Evolutionary conservation across 2,113 vertebrate species (phyloP).

Genomic region (Danionella cerebrum): DNA sequence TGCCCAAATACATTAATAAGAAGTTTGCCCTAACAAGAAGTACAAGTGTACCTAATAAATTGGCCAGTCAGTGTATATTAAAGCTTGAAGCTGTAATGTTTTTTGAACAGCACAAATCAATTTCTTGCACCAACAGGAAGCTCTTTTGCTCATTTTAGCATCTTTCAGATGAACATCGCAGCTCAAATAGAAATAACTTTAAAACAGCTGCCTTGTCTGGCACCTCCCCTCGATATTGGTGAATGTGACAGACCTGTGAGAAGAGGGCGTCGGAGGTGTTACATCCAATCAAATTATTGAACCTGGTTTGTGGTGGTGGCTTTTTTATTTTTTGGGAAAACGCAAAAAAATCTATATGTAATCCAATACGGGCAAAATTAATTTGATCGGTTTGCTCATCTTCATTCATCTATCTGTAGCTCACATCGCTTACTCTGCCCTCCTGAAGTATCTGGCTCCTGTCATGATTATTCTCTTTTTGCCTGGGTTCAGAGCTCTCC

Average conservation of each 20-base stretch:
- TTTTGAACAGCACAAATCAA: no score
- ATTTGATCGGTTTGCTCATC: not conserved
- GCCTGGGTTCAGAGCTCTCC: constrained; percentile 1
- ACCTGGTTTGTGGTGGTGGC: not conserved
- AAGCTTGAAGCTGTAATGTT: not conserved
- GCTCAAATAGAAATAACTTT: not conserved
- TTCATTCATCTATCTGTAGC: not conserved
- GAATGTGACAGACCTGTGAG: constrained; percentile 1
- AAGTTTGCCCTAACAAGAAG: no score
- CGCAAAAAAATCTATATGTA: no score
- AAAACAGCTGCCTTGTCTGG: not conserved
- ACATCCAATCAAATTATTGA: not conserved
- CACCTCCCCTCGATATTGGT: not conserved
- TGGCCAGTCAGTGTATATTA: no score
- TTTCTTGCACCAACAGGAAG: not conserved
- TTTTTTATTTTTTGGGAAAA: not conserved
- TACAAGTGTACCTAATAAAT: no score
- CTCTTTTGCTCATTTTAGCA: not conserved
- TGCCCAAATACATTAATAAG: no score
- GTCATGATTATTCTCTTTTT: constrained; percentile 28
- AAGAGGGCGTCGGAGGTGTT: not conserved
- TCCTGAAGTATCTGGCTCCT: not conserved
- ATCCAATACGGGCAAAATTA: no score
- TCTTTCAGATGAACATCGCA: not conserved
- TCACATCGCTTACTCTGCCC: not conserved